A percentile compares a stretch with the other conserved stretches of the same genome.
Conservation (phyloP, 2,113 vertebrate species). For the Ptilonorhynchus violaceus region DNA sequence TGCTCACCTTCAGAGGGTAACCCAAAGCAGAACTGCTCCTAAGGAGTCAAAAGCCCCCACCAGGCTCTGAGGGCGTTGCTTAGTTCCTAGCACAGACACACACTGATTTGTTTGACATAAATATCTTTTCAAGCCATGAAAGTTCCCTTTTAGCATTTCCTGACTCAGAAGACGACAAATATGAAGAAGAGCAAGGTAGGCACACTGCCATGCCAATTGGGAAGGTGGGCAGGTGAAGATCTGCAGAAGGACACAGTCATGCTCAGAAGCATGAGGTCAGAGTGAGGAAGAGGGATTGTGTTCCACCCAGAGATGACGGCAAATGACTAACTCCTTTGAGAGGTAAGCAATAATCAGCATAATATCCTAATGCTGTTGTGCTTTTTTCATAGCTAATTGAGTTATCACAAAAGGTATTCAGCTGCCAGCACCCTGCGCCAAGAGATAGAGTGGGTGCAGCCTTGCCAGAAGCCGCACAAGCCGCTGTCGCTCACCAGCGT, state of each 20-base stretch:
- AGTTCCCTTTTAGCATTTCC: background rate
- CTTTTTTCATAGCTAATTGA: background rate
- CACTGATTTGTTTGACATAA: background rate
- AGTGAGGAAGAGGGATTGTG: background rate
- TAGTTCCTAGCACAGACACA: background rate
- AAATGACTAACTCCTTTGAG: background rate
- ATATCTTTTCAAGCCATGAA: background rate
- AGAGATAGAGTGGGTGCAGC: background rate
- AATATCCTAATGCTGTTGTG: background rate
- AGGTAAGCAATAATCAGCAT: background rate
- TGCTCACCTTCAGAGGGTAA: background rate
- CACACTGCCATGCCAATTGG: background rate
- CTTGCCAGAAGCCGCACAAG: background rate
- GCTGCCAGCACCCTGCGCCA: background rate
- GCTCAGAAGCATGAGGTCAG: background rate
- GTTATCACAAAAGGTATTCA: background rate
- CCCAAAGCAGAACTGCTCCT: rapidly evolving
- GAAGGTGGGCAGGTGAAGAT: background rate
- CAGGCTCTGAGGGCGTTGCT: rapidly evolving
- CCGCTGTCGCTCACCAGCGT: rapidly evolving
- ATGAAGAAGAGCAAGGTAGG: background rate
- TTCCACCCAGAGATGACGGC: background rate
- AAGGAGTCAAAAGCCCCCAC: background rate
- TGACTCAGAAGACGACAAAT: background rate
- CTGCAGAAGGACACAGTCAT: background rate